Conservation (phyloP, 2,797 vertebrate genomes). For the Adrianichthys oophorus region DNA sequence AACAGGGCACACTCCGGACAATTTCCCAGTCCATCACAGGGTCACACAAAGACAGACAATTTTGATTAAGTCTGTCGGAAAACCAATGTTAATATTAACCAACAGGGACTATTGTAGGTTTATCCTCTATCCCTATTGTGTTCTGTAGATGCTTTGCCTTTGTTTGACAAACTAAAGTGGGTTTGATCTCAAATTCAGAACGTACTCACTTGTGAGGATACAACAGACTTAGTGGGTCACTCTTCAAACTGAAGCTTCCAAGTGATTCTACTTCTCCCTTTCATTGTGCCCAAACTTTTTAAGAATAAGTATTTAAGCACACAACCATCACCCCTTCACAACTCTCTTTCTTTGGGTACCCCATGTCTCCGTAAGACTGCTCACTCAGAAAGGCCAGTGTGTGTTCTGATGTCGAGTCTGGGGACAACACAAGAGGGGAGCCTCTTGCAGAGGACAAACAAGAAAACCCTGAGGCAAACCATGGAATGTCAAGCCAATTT, state of each 20-base stretch:
- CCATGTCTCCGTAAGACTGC: slow-evolving; percentile 57
- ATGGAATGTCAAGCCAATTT: slow-evolving; percentile 77
- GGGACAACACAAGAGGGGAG: slow-evolving; percentile 66
- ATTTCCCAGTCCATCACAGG: too few species aligned
- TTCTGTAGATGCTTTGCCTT: slow-evolving; percentile 30
- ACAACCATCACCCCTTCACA: slow-evolving; percentile 54
- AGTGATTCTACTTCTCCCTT: slow-evolving; percentile 71
- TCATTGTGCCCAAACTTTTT: slow-evolving; percentile 72
- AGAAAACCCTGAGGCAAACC: slow-evolving; percentile 62
- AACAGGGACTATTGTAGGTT: slow-evolving; percentile 47
- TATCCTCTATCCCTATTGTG: slow-evolving; percentile 58
- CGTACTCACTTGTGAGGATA: slow-evolving; percentile 66
- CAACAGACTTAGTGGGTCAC: slow-evolving; percentile 41
- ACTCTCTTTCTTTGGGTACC: slow-evolving; percentile 28
- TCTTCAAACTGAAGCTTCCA: slow-evolving; percentile 65
- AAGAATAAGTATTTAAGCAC: slow-evolving; percentile 70
- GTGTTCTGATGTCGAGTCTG: slow-evolving; percentile 62
- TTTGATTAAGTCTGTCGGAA: slow-evolving; percentile 48
- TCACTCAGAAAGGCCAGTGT: slow-evolving; percentile 62
- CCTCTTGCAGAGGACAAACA: slow-evolving; percentile 75
- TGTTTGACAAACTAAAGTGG: slow-evolving; percentile 65
- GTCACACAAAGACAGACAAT: slow-evolving; percentile 23
- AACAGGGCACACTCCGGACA: slow-evolving; percentile 15
- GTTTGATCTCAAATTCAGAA: slow-evolving; percentile 64
- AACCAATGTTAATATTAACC: slow-evolving; percentile 62